Base-by-base conservation (phyloP, 2,888 invertebrate species). In the Ditylenchus weischeri region DNA sequence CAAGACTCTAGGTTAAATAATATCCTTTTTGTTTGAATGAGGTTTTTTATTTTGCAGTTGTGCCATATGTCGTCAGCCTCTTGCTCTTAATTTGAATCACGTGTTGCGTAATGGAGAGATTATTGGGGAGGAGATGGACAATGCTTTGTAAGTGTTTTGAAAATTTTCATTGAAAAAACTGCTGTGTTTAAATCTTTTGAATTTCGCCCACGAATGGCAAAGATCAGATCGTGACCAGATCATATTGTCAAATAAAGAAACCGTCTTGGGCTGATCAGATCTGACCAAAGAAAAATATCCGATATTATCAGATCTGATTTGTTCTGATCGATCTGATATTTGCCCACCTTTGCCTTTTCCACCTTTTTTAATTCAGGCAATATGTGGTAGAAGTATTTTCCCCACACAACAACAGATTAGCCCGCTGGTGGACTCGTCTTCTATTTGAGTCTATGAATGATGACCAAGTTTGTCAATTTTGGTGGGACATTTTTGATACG, bases 21-120 rank as follows among this genome's bases (percentile, higher is more conserved):
- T 15, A 2, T 2, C 15, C 8, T 43, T 43, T 8, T 43, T 43
- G 3, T 15, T 43, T 10, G 3, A 43, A 43, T 43, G 1, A 2
- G 8, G 13, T 43, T 13, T 43, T n/a, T 15, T 8, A 43, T 43
- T 43, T 43, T 43, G 43, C 8, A 43, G 61, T 23, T 72, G 73
- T 51, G 73, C 73, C n/a, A 66, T 72, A 15, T 72, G 73, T 64
- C 74, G 73, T 4, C 67, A 68, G 29, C 19, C 72, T n/a, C 54
- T 72, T 10, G 29, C 74, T 7, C 60, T 72, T 29, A 72, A 72
- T 54, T 48, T 72, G 48, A 75, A 64, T 50, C 62, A 72, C 48
- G 54, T 62, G 11, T 60, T 63, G 50, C 51, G 54, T n/a, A 60
- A 57, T 43, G 49, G 54, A 70, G 49, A 54, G 35, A 29, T 57